A percentile compares a stretch with the other conserved stretches of the same genome.
These are phyloP conservation scores for Sebastiscus tertius DNA, from an alignment of 2,797 vertebrate genomes.

Conservation along the genomic window DNA sequence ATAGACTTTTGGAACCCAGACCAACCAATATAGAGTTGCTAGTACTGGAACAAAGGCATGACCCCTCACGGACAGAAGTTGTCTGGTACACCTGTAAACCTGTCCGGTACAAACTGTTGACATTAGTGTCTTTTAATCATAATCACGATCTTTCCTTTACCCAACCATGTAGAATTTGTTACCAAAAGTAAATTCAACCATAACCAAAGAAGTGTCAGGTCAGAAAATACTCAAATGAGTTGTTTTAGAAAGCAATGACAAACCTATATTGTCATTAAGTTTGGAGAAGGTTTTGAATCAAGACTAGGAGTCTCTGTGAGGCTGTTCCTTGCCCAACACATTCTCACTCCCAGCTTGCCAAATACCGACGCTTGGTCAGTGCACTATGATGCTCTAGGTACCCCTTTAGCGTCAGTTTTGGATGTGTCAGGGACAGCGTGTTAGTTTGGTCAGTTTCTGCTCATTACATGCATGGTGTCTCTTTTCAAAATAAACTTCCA, in stretches of 20 bases:
- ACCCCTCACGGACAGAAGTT: too few relatives aligned
- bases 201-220: neutral
- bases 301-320: neutral
- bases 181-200: neutral
- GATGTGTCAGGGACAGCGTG: neutral
- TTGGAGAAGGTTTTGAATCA: neutral
- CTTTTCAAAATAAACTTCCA: too few relatives aligned
- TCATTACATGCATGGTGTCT: too few relatives aligned
- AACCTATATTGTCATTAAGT: neutral
- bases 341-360: too few relatives aligned
- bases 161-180: neutral
- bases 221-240: neutral
- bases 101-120: neutral
- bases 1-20: neutral
- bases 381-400: neutral
- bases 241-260: neutral
- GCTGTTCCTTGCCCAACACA: too few relatives aligned
- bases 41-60: neutral
- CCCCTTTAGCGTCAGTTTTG: neutral
- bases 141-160: neutral
- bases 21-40: neutral
- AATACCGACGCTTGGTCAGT: fast-evolving
- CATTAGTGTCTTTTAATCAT: neutral
- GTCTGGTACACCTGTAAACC: neutral
- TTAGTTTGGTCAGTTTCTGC: neutral